These are phyloP conservation scores for Phoenicopterus ruber DNA, from an alignment of 2,113 vertebrate genomes.

Conservation along the genomic window DNA sequence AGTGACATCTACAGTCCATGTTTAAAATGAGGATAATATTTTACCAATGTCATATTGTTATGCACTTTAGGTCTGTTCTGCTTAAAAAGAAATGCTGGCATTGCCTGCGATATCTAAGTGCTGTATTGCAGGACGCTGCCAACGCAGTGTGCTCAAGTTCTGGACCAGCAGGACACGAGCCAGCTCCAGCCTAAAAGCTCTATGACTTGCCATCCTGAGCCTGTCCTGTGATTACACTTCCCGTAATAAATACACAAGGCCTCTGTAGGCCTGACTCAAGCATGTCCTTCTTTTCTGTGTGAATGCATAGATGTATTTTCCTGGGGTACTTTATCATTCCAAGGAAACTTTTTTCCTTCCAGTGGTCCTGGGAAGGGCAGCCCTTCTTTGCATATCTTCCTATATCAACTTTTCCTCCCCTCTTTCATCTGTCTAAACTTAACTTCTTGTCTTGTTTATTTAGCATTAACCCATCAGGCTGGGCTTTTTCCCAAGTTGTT, in stretches of 20 bases:
- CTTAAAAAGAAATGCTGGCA: neutral
- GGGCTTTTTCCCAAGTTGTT: neutral
- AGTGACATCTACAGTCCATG: slow-evolving; percentile 57
- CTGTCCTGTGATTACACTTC: neutral
- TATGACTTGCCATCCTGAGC: neutral
- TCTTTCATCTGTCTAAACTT: neutral
- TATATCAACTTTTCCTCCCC: neutral
- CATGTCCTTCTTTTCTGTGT: neutral
- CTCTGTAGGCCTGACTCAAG: neutral
- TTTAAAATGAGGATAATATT: neutral
- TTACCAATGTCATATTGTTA: neutral
- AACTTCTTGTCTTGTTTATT: neutral
- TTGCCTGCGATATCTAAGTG: neutral
- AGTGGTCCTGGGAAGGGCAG: neutral
- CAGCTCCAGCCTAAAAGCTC: neutral
- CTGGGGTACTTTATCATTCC: neutral
- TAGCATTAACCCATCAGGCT: neutral
- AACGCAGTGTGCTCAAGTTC: accelerated
- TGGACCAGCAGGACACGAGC: neutral
- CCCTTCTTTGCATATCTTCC: neutral
- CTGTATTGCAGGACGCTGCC: neutral
- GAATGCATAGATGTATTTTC: neutral
- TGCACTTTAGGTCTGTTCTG: neutral
- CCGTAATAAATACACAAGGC: neutral
- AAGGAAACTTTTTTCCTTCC: neutral